Conservation (phyloP, 2,113 vertebrate genomes). For the Vireo altiloquus region DNA sequence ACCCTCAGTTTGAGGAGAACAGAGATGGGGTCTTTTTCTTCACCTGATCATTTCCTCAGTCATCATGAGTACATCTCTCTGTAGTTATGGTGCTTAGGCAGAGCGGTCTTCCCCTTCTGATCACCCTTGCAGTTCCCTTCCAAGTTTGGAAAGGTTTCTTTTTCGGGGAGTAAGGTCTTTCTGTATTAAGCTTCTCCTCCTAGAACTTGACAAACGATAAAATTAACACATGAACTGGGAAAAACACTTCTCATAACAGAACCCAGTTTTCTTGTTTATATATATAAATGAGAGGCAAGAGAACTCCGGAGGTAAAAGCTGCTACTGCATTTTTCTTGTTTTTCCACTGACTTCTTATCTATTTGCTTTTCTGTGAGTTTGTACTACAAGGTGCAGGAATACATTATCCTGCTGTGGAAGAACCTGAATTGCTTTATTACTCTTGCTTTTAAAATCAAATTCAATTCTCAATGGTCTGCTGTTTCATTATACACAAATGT, state of each 20-base stretch:
- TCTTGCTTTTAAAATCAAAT: not conserved
- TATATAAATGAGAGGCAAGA: not conserved
- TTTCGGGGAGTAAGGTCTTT: not conserved
- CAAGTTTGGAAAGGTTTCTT: not conserved
- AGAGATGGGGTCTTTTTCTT: not conserved
- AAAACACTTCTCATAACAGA: slow-evolving; percentile 8
- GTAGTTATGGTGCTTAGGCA: not conserved
- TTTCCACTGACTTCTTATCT: not conserved
- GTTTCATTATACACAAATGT: not conserved
- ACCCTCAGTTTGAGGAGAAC: not conserved
- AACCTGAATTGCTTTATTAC: not conserved
- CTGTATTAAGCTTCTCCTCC: not conserved
- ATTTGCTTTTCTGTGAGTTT: not conserved
- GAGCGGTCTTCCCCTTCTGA: slow-evolving; percentile 8
- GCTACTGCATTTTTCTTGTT: not conserved
- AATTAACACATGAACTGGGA: slow-evolving; percentile 24
- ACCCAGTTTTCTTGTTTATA: not conserved
- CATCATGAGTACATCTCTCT: not conserved
- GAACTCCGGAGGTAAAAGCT: not conserved
- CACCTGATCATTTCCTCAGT: not conserved
- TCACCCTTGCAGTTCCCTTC: slow-evolving; percentile 35
- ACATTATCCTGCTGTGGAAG: not conserved
- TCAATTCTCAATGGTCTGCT: not conserved
- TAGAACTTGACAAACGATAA: slow-evolving; percentile 10
- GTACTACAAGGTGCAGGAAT: not conserved